Evolutionary conservation across 2,113 vertebrate species (phyloP), one percentile per base, ranked within the genome.

Genomic region (Channa maculata): DNA sequence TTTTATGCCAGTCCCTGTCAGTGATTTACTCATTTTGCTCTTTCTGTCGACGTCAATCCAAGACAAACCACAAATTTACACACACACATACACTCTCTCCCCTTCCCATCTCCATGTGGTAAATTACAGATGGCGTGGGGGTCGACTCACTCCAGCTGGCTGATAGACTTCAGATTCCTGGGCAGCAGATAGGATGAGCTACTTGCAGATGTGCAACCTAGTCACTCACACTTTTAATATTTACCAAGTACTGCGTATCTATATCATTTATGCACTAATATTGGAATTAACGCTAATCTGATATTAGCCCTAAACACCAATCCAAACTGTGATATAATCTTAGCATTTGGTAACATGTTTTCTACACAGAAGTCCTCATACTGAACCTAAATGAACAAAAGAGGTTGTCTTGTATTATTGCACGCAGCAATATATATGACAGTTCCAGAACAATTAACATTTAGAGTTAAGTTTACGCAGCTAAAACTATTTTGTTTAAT

Each of bases 121-220:
- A 83, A 90, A 91, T 90, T 86, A 88, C 74, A 84, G 71, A 76
- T 77, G 80, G 72, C 68, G 52, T 86, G 77, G 83, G 85, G 81
- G 88, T 87, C 71, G 61, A 88, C 60, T 87, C 85, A 86, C 80
- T 80, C 79, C 73, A 83, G 79, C 81, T 89, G 86, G 77, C 75
- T 90, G 86, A 86, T 83, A 78, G 83, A 87, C 84, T 83, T 86
- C 75, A 78, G 76, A 84, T 80, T 86, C 82, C 84, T 74, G 69
- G 86, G 80, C 82, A 84, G 75, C 83, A 91, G 84, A 88, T 77
- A 84, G 79, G 76, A 86, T 68, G 78, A 84, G 66, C 68, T 63
- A 24, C 78, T 76, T n/a, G 53, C 66, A 78, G 75, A 82, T 43
- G 44, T 41, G 39, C 51, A 63, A 63, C 73, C 74, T 81, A 79